These are phyloP conservation scores for Aporophyla nigra DNA, from an alignment of 2,888 invertebrate species.

Conservation along the genomic window DNA sequence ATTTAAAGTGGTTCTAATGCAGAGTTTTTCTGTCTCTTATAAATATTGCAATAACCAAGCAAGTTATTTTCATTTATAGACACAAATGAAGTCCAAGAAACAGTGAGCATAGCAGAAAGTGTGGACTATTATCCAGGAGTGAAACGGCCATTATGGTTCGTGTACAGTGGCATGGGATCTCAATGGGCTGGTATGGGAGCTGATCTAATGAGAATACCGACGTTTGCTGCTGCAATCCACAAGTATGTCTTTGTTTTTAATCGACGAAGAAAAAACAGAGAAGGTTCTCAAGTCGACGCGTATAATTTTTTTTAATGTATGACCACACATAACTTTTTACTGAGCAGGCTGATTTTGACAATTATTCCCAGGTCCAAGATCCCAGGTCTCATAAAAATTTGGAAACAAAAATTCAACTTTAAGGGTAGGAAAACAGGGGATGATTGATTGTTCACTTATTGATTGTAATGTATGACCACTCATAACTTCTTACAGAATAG, in stretches of 20 bases:
- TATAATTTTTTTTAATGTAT: no score
- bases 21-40: background rate
- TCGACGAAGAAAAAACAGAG: no score
- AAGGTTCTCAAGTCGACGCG: no score
- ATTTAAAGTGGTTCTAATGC: background rate
- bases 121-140: constrained; percentile 74
- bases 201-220: constrained; percentile 91
- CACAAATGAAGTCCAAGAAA: constrained; percentile 71
- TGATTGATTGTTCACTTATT: no score
- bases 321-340: no score
- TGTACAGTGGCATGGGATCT: constrained; percentile 93
- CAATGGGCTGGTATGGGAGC: constrained; percentile 93
- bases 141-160: constrained; percentile 91
- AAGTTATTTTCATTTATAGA: constrained; percentile 63
- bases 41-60: background rate
- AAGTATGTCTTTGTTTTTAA: constrained; percentile 66
- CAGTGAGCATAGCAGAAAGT: constrained; percentile 70
- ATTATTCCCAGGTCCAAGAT: no score
- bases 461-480: no score
- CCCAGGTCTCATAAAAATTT: no score
- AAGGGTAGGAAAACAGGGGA: no score
- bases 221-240: constrained; percentile 89
- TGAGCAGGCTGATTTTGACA: no score
- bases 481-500: no score
- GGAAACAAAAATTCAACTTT: no score